Conservation (phyloP, 1,140 invertebrate genomes). For the Macrobrachium rosenbergii region DNA sequence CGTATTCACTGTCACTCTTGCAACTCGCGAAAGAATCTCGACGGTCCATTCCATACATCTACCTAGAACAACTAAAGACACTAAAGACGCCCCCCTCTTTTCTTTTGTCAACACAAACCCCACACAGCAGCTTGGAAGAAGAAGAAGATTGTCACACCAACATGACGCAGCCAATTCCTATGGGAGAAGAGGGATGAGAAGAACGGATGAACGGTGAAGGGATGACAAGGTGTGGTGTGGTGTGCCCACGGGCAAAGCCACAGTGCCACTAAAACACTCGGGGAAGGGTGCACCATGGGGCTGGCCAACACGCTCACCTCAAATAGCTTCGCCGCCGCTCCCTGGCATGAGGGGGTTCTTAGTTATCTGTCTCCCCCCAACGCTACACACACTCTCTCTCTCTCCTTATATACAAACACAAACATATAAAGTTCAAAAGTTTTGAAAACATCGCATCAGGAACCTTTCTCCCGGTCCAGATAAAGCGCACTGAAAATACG, state of each 20-base stretch:
- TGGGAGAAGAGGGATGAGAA: neutral
- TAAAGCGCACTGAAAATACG: no score
- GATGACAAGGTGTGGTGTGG: neutral
- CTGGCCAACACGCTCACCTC: conserved; percentile 2
- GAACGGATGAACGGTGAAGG: neutral
- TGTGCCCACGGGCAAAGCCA: conserved; percentile 37
- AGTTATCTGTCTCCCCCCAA: neutral
- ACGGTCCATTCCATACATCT: conserved; percentile 10
- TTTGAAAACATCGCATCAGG: no score
- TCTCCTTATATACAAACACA: no score
- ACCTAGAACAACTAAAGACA: neutral
- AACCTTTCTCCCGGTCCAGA: no score
- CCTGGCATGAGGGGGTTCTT: conserved; percentile 1
- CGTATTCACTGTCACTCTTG: conserved; percentile 20
- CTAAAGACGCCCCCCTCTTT: neutral
- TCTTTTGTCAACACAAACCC: neutral
- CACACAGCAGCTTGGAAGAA: neutral
- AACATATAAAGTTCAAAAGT: no score
- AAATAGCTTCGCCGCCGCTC: conserved; percentile 7
- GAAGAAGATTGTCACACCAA: neutral
- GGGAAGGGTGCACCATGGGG: neutral
- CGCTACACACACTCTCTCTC: neutral
- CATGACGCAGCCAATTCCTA: neutral
- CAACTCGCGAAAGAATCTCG: conserved; percentile 23
- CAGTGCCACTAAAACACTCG: conserved; percentile 7